Percentiles rank a stretch among this genome's conserved stretches.
Evolutionary conservation across 2,797 vertebrate species (phyloP).

Genomic region (Enoplosus armatus): DNA sequence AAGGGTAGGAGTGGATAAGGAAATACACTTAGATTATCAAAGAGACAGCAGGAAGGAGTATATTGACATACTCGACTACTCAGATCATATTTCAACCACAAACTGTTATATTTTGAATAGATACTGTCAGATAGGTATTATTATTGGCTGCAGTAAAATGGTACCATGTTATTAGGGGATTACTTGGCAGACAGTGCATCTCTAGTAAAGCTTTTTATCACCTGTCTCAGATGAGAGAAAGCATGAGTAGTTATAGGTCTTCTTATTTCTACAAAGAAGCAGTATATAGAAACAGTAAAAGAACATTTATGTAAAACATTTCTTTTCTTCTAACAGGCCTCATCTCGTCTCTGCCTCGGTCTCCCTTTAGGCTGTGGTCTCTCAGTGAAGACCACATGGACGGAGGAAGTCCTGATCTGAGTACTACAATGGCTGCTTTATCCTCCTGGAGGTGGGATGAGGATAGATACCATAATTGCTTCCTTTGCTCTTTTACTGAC

Average conservation of each 20-base stretch:
- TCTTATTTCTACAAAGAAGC: slow-evolving; percentile 26
- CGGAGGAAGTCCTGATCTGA: slow-evolving; percentile 32
- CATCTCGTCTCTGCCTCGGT: slow-evolving; percentile 23
- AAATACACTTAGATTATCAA: background rate
- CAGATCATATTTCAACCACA: slow-evolving; percentile 19
- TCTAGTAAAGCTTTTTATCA: slow-evolving; percentile 60
- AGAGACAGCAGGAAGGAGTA: slow-evolving; percentile 18
- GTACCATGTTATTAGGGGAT: slow-evolving; percentile 54
- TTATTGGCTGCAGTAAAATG: slow-evolving; percentile 44
- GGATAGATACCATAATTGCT: slow-evolving; percentile 55
- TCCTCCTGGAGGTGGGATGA: slow-evolving; percentile 50
- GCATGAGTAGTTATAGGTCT: slow-evolving; percentile 10
- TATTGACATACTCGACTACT: background rate
- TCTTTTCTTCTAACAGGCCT: slow-evolving; percentile 8
- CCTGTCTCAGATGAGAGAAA: slow-evolving; percentile 42
- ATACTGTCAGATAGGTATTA: slow-evolving; percentile 40
- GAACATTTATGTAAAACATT: slow-evolving; percentile 11
- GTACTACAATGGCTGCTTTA: slow-evolving; percentile 61
- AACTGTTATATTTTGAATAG: slow-evolving; percentile 36
- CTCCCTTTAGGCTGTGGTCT: slow-evolving; percentile 35
- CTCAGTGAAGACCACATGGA: slow-evolving; percentile 39
- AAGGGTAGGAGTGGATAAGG: background rate
- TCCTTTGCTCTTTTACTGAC: slow-evolving; percentile 46
- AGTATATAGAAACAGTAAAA: slow-evolving; percentile 23
- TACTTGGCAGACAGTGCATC: slow-evolving; percentile 52